These are phyloP conservation scores for Piaya cayana DNA, from an alignment of 2,113 vertebrate species.

Conservation along the genomic window DNA sequence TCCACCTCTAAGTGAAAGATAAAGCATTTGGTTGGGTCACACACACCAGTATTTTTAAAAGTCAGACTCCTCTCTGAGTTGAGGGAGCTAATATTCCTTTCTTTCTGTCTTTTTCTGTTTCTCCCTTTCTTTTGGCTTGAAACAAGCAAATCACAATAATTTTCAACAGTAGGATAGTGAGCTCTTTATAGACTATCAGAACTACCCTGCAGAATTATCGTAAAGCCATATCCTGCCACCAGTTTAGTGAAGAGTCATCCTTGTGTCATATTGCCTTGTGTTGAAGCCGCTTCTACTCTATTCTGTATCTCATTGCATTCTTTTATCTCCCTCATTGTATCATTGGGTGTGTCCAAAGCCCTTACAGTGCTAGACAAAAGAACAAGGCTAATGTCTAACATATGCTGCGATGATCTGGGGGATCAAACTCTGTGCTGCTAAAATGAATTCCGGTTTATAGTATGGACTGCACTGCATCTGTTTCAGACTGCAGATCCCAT, in stretches of 20 bases:
- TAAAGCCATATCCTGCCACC: not conserved
- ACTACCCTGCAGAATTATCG: not conserved
- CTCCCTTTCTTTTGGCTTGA: not conserved
- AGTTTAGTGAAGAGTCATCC: not conserved
- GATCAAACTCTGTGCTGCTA: not conserved
- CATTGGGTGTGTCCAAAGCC: not conserved
- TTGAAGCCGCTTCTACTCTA: not conserved
- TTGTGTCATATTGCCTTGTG: not conserved
- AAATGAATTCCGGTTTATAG: not conserved
- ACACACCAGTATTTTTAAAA: not conserved
- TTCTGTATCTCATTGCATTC: not conserved
- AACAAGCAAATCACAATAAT: not conserved
- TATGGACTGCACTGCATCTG: not conserved
- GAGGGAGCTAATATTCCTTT: not conserved
- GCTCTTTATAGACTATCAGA: not conserved
- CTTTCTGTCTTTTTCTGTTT: not conserved
- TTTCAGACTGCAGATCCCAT: not conserved
- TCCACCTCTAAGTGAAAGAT: not conserved
- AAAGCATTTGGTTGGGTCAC: not conserved
- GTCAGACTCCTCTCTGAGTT: not conserved
- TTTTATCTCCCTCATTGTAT: not conserved
- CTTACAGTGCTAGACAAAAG: not conserved
- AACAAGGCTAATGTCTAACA: not conserved
- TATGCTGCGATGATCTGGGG: not conserved
- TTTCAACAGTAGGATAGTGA: not conserved